A percentile compares a stretch with the other conserved stretches of the same genome.
These are phyloP conservation scores for Chlorodrepanis virens DNA, from an alignment of 2,113 vertebrate genomes.

Conservation along the genomic window DNA sequence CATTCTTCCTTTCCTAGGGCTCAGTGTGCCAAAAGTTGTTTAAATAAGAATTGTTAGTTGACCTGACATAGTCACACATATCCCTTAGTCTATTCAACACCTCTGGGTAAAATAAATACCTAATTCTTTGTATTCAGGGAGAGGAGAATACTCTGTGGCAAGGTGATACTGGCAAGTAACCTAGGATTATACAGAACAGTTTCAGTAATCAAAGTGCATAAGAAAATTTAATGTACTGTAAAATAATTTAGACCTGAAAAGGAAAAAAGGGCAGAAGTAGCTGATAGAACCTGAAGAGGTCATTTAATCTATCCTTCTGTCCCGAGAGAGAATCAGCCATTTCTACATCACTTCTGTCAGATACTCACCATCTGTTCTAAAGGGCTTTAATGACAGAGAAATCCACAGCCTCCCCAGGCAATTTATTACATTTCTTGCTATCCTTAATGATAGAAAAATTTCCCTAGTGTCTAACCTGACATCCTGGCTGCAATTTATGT, in stretches of 20 bases:
- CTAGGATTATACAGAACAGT: background rate
- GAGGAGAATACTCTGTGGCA: background rate
- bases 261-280: background rate
- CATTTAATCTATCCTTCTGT: background rate
- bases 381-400: conserved; percentile 5
- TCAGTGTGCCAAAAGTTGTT: background rate
- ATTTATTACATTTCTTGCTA: background rate
- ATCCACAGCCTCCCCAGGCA: background rate
- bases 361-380: conserved; percentile 3
- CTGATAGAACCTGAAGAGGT: background rate
- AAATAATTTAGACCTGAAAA: background rate
- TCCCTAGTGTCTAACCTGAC: background rate
- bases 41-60: background rate
- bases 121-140: background rate
- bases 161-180: background rate
- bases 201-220: background rate
- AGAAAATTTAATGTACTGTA: background rate
- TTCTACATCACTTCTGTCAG: background rate
- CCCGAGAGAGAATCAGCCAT: background rate
- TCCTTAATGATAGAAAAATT: background rate
- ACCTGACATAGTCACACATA: background rate
- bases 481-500: background rate
- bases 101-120: background rate
- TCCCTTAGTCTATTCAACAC: background rate
- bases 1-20: background rate